Evolutionary conservation across 1,140 invertebrate species (phyloP), one percentile per base, ranked within the genome.

Genomic region (Leptinotarsa defecta): DNA sequence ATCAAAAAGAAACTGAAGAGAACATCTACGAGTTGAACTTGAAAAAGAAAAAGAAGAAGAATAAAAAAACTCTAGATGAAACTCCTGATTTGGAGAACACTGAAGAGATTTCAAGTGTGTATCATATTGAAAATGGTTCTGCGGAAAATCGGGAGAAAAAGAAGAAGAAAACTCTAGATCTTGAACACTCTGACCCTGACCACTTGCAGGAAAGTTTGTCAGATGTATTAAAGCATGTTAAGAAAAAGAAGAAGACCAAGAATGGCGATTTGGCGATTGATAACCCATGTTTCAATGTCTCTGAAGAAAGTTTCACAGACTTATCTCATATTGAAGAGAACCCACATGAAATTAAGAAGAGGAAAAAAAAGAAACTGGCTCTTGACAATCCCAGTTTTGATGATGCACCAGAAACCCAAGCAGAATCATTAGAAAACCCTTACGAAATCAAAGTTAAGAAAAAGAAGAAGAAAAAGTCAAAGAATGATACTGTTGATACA

Each of bases 401-500:
- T 48, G 70, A 62, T 3, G 20, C 19, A 52, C 43, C 57, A 19
- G 69, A 76, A 73, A 19, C 24, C 17, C 2, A 17, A 27, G 17
- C 64, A 62, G 17, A 57, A 69, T 62, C 34, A 63, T n/a, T 49
- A n/a, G 73, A 77, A 76, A 76, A 74, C 64, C 69, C 74, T 22
- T 73, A 74, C 48, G 74, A 79, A 76, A 48, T 73, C n/a, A 74
- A 78, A 74, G 22, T 65, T 61, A 77, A 79, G 61, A 77, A 79
- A 63, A 75, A 78, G 22, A 77, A 74, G 63, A 79, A 77, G 64
- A 76, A 75, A 27, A 79, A 80, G 70, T 74, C 79, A 19, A 67
- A 69, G 34, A 24, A 17, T n/a, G 68, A 34, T 13, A 71, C 20
- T 68, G 48, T 27, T 48, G 22, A 48, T 20, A 3, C 48, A 65